Evolutionary conservation across 1,140 invertebrate species (phyloP).

Genomic region (Papilio polytes): DNA sequence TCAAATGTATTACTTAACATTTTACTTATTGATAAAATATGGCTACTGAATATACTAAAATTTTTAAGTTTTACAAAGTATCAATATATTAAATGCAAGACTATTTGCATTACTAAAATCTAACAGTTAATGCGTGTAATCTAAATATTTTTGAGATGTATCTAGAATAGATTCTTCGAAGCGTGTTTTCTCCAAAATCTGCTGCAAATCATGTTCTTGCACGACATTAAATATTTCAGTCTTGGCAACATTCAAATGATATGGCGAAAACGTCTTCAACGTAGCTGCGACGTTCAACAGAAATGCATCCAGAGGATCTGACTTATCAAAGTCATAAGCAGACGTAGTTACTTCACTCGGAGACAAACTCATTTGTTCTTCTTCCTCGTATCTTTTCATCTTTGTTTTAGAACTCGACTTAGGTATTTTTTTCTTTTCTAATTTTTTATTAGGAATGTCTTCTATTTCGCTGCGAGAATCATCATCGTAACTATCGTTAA

Average conservation of each 20-base stretch:
- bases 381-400: conserved; percentile 52
- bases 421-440: conserved; percentile 50
- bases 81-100: background rate
- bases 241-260: conserved; percentile 77
- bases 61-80: background rate
- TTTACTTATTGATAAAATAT: background rate
- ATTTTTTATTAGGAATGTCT: conserved; percentile 50
- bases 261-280: conserved; percentile 73
- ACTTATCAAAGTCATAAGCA: conserved; percentile 59
- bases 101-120: background rate
- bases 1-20: background rate
- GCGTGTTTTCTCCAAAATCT: conserved; percentile 71
- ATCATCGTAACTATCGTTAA: conserved; percentile 49
- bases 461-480: conserved; percentile 50
- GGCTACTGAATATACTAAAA: background rate
- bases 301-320: conserved; percentile 76
- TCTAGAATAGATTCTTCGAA: conserved; percentile 40
- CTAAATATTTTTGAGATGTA: background rate
- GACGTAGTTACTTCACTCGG: conserved; percentile 49
- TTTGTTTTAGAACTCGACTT: conserved; percentile 59
- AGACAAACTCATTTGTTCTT: conserved; percentile 48
- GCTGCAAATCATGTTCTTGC: conserved; percentile 76
- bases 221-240: conserved; percentile 77
- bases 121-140: background rate
- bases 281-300: conserved; percentile 73